A percentile compares a stretch with the other conserved stretches of the same genome.
Conservation (phyloP, 2,888 invertebrate species). For the Copidosoma aretas region DNA sequence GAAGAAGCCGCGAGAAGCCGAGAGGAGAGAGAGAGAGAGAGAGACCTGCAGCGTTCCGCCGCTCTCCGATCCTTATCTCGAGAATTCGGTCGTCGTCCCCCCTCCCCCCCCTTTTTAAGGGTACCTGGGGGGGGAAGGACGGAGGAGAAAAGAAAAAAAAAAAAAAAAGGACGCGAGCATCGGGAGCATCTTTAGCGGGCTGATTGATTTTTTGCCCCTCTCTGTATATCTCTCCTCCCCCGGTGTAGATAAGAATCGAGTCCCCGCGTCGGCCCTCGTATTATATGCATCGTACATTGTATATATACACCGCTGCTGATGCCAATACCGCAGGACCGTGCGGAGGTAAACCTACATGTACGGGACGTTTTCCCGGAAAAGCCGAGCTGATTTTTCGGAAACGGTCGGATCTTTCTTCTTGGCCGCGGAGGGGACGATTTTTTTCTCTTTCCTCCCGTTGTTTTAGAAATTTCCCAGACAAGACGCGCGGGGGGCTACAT, state of each 20-base stretch:
- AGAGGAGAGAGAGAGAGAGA: background rate
- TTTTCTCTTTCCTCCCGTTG: background rate
- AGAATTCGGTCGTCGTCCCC: constrained; percentile 37
- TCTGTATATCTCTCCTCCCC: background rate
- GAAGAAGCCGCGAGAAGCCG: too few species aligned
- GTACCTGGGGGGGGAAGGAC: background rate
- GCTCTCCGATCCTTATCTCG: constrained; percentile 34
- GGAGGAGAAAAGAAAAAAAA: too few species aligned
- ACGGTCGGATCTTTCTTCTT: background rate
- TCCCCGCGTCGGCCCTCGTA: too few species aligned
- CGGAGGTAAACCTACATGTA: too few species aligned
- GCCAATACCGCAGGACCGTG: constrained; percentile 7
- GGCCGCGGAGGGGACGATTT: too few species aligned
- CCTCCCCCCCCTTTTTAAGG: background rate
- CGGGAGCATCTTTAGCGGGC: constrained; percentile 11
- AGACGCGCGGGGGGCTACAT: too few species aligned
- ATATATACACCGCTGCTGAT: too few species aligned
- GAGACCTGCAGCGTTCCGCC: constrained; percentile 3
- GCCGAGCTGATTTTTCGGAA: constrained; percentile 20
- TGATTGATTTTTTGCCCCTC: constrained; percentile 31
- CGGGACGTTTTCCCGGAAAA: constrained; percentile 27
- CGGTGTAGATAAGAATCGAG: constrained; percentile 25
- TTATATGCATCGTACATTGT: too few species aligned
- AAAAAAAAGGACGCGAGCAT: constrained; percentile 10
- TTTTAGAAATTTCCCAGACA: background rate